Evolutionary conservation across 92 coral and sea anemone species (phyloP).

Genomic region (Phenganax subtilis): DNA sequence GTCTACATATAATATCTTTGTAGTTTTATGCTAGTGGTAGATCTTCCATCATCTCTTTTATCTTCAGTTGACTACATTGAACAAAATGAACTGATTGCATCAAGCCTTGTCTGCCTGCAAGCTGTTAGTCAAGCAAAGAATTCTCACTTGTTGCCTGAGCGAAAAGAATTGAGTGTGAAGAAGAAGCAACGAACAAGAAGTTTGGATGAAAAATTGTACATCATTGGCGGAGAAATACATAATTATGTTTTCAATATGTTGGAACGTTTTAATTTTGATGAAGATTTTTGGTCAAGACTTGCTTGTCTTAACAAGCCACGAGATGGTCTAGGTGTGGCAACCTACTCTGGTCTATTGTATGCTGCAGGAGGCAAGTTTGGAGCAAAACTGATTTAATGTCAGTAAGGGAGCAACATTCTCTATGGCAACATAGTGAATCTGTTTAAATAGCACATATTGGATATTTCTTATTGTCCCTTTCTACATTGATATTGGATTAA

Average conservation of each 20-base stretch:
- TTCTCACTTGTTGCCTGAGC: conserved; percentile 80
- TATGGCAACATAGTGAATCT: too few species aligned
- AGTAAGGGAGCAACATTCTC: too few species aligned
- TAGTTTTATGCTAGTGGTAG: neutral
- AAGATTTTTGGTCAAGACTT: conserved; percentile 63
- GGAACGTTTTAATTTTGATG: conserved; percentile 68
- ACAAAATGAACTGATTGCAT: conserved; percentile 71
- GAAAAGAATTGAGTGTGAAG: conserved; percentile 60
- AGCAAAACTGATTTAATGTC: too few species aligned
- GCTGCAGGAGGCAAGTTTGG: conserved; percentile 85
- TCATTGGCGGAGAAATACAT: conserved; percentile 89
- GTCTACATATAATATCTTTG: too few species aligned
- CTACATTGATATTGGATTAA: too few species aligned
- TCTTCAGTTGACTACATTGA: conserved; percentile 91
- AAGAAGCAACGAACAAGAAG: conserved; percentile 62
- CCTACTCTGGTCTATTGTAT: conserved; percentile 75
- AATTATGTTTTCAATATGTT: conserved; percentile 83
- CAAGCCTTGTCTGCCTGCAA: conserved; percentile 66
- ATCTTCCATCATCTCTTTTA: neutral
- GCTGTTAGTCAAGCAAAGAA: conserved; percentile 84
- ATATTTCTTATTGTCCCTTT: too few species aligned
- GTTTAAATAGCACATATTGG: too few species aligned
- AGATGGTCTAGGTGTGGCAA: conserved; percentile 87
- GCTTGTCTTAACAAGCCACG: conserved; percentile 76
- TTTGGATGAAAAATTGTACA: conserved; percentile 61